Conservation (phyloP, 1,140 invertebrate genomes). For the Neodiprion virginianus region DNA sequence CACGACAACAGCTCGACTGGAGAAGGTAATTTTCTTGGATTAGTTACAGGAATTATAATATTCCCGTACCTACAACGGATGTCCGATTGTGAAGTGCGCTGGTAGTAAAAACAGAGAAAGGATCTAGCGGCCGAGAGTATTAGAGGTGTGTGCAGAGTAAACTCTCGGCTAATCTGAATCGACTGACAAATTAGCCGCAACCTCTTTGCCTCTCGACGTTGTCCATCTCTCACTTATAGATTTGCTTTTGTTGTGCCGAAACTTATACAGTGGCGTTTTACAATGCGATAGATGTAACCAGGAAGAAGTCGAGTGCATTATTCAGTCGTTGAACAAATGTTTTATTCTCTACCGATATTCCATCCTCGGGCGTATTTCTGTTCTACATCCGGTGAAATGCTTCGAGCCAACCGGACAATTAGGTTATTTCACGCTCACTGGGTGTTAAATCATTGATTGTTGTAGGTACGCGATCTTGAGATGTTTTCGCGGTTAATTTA, state of each 20-base stretch:
- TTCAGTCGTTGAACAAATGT: neutral
- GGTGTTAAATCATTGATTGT: constrained; percentile 3
- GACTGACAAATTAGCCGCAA: neutral
- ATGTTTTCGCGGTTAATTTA: too few species aligned
- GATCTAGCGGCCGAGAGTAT: neutral
- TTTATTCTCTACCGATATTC: neutral
- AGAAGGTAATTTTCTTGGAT: neutral
- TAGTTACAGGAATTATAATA: neutral
- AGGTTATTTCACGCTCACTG: constrained; percentile 1
- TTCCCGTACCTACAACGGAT: neutral
- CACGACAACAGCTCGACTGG: neutral
- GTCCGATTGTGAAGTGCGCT: neutral
- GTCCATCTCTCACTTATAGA: neutral
- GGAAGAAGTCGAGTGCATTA: too few species aligned
- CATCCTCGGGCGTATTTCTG: neutral
- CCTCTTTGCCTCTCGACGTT: neutral
- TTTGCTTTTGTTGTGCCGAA: neutral
- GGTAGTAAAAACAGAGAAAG: neutral
- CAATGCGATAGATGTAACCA: too few species aligned
- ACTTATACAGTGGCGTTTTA: too few species aligned
- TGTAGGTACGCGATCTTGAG: neutral
- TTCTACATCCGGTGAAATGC: neutral
- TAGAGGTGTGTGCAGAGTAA: neutral
- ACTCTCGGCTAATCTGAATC: neutral
- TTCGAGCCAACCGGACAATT: neutral